Percentiles rank a stretch among this genome's conserved stretches.
Evolutionary conservation across 2,888 invertebrate species (phyloP).

Genomic region (Amiota minor): DNA sequence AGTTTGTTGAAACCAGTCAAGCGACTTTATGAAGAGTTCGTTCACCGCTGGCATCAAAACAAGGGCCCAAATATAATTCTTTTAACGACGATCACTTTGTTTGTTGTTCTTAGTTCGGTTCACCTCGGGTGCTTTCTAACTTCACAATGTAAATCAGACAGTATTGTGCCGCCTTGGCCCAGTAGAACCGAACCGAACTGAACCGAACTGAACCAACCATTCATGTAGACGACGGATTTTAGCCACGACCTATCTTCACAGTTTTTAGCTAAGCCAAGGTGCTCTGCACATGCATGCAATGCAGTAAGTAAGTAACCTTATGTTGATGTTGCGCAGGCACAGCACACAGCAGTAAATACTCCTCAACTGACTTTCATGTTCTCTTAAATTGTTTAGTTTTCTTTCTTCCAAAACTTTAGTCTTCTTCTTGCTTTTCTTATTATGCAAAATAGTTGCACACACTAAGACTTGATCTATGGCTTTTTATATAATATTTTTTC

Average conservation of each 20-base stretch:
- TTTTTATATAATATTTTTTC: background rate
- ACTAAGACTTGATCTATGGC: conserved; percentile 19
- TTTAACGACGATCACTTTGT: conserved; percentile 24
- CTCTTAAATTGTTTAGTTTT: background rate
- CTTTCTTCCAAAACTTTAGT: conserved; percentile 5
- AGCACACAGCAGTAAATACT: background rate
- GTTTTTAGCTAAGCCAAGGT: background rate
- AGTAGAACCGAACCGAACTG: background rate
- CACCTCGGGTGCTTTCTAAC: conserved; percentile 11
- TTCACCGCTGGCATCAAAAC: conserved; percentile 61
- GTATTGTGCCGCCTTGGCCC: conserved; percentile 18
- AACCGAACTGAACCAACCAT: no score
- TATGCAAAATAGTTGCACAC: conserved; percentile 18
- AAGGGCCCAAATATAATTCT: background rate
- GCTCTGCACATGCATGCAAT: background rate
- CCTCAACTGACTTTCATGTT: background rate
- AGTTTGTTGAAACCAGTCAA: conserved; percentile 50
- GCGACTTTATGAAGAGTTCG: conserved; percentile 71
- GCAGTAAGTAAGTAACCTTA: background rate
- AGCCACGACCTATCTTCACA: conserved; percentile 29
- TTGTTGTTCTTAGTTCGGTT: conserved; percentile 18
- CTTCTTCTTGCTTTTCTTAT: background rate
- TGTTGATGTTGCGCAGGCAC: conserved; percentile 7
- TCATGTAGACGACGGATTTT: background rate
- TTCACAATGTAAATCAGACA: conserved; percentile 26